Base-by-base conservation (phyloP, 2,797 vertebrate species). In the Malacoraja senta region DNA sequence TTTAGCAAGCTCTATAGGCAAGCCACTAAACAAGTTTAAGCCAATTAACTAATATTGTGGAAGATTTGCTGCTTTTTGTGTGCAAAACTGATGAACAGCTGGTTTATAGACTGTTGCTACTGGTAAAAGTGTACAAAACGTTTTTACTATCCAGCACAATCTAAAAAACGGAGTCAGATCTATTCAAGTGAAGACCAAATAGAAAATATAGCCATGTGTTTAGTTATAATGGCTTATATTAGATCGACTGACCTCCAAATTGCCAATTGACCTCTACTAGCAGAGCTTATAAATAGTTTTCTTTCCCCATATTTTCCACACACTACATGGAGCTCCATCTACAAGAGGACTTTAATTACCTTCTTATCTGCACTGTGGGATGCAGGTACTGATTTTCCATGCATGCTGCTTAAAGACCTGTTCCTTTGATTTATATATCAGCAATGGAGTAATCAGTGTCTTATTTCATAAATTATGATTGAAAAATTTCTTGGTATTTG, bases 341-440 rank as follows among this genome's bases (percentile, higher is more conserved):
- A 68, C 63, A 88, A 68, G 32, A 35, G 63, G n/a, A 17, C 84
- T 88, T 88, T 68, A 86, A 88, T 88, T 88, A 35, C 84, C 61
- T 88, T 68, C 63, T 88, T 88, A 88, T 32, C 84, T 88, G 61
- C 84, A 88, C 84, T 68, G 61, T 86, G 17, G 84, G 84, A 88
- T 68, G 35, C 84, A 68, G 84, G 63, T 88, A 68, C 84, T 68
- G 61, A 68, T 88, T 88, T 61, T 35, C 83, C 65, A 88, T 65
- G n/a, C 65, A 65, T 88, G 63, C 84, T 38, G 32, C 35, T 79
- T 79, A 79, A 79, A 38, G 78, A 15, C 78, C 38, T 79, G 15
- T 38, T 88, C n/a, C 15, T 19, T 88, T 63, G 61, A 88, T 68
- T 88, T 32, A 63, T 35, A 21, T n/a, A 88, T 88, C 63, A 35